Evolutionary conservation across 2,113 vertebrate species (phyloP), one percentile per base, ranked within the genome.

Genomic region (Lasiurus borealis): DNA sequence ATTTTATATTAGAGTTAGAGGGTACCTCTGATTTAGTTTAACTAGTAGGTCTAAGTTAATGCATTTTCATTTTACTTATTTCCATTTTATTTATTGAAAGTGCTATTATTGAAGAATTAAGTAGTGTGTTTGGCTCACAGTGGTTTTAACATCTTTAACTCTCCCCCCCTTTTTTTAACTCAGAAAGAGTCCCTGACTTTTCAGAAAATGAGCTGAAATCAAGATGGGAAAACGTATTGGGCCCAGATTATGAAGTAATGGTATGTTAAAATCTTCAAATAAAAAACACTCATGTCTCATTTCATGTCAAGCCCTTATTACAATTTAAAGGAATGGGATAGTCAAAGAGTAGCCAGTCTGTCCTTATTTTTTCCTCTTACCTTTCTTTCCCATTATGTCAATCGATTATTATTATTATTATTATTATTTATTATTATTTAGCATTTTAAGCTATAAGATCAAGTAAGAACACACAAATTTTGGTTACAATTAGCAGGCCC

Each of bases 201-300:
- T 72, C 96, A 95, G 97, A 98, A 83, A 98, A 98, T 81, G 97
- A 98, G 91, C 97, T 99, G 91, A 99, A 99, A 95, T 98, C 98
- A 94, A 99, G 99, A 95, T 99, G 99, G 99, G 98, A 99, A 97
- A 98, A 98, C 76, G 98, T 99, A 18, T 97, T 99, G 95, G 99
- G 99, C 88, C 99, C 99, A 19, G 98, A 98, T 92, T 99, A 99
- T 27, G 97, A 99, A 97, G 99, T 99, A 97, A 98, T 99, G 99
- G 99, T 99, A 99, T 96, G 98, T 97, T 96, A 90, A 89, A 88
- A 88, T 92, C 91, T 86, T 96, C 81, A 83, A 69, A 68, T 96
- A 94, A 97, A 96, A 96, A 95, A 13, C 68, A 50, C 31, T 95
- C 34, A 44, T n/a, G 36, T 96, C 46, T 96, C 92, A 96, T 96